Evolutionary conservation across 2,797 vertebrate genomes (phyloP), one percentile per base, ranked within the genome.

Genomic region (Neoniphon sammara): DNA sequence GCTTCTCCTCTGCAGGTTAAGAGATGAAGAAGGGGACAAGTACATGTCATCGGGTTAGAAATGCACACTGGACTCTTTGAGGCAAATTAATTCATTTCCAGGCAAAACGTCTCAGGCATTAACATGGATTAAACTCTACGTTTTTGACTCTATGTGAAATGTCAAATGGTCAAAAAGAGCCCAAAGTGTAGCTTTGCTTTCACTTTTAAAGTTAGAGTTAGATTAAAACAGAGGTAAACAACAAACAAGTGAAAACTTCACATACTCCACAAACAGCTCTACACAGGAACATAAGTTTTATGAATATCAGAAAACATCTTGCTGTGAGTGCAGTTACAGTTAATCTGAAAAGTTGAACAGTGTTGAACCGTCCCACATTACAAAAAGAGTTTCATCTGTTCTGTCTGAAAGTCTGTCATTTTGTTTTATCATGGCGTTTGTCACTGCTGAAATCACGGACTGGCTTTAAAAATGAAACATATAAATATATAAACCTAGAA

Each of bases 1-100:
- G 98, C 94, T 97, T 99, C 89, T 96, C 96, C 82, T 98, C 97
- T 99, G 92, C 75, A 12, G 66, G 81, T 89, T 88, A 87, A 66
- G 78, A 88, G 78, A 81, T 85, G 81, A 90, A 93, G 91, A 88
- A 42, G 74, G 70, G 87, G 75, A 93, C 78, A 91, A 87, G 86
- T 86, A 87, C 75, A 93, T 78, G 80, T 91, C 67, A 86, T 70
- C 77, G 78, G 81, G 91, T 94, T 93, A 93, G 84, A 91, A 84
- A 83, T 50, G 11, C 46, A 70, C 61, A 67, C 18, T 49, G 11
- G n/a, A 27, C 30, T 23, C 39, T 30, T 52, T 69, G 27, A 57
- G 54, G 76, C 75, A 68, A 36, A 85, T 73, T 18, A 64, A 62
- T 65, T 39, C n/a, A 67, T 27, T 63, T 70, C 55, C 50, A 62